Conservation (phyloP, 2,113 vertebrate species). For the Cyanistes caeruleus region DNA sequence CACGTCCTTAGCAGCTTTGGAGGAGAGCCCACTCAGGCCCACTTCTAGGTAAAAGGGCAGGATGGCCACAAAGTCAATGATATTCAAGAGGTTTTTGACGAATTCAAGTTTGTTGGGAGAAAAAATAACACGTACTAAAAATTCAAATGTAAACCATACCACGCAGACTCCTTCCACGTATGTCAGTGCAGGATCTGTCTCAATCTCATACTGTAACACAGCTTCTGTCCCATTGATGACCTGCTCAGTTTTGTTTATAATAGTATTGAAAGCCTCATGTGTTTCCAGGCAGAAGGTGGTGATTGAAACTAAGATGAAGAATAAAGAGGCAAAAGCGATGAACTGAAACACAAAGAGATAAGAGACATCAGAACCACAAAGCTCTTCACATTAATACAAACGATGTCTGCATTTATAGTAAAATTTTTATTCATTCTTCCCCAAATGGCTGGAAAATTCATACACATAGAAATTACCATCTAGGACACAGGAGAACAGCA, state of each 20-base stretch:
- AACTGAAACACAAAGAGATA: constrained; percentile 81
- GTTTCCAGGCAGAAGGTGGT: constrained; percentile 99
- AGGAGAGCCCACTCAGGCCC: constrained; percentile 93
- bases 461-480: neutral
- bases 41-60: constrained; percentile 97
- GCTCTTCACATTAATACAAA: neutral
- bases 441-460: neutral
- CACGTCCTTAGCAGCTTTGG: constrained; percentile 96
- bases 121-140: constrained; percentile 93
- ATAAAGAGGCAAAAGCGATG: constrained; percentile 94
- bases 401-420: neutral
- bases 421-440: neutral
- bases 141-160: constrained; percentile 98
- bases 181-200: constrained; percentile 93
- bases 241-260: constrained; percentile 94
- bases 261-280: constrained; percentile 96
- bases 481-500: neutral
- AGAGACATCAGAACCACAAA: constrained; percentile 27
- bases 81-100: constrained; percentile 93
- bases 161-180: constrained; percentile 97
- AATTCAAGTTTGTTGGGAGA: constrained; percentile 98
- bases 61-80: constrained; percentile 98
- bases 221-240: constrained; percentile 80
- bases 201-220: constrained; percentile 89
- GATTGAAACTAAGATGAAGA: constrained; percentile 99